phyloP scores from a whole-genome alignment of 2,888 invertebrate species.

The Eurytoma adleriae region DNA sequence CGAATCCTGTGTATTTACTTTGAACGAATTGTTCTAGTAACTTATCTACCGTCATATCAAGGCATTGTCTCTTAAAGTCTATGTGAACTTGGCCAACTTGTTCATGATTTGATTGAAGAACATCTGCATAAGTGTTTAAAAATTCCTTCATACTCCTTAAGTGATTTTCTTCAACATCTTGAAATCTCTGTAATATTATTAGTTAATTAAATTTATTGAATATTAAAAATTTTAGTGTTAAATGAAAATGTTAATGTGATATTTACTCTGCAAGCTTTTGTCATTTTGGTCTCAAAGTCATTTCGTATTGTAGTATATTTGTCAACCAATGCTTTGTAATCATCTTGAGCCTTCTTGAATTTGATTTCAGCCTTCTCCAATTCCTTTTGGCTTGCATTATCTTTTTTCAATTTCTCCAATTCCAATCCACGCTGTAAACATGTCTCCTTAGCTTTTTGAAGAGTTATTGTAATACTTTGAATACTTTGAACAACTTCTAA shows the following conservation, averaged over 20 bases:
- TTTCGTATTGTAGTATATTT: conserved; percentile 94
- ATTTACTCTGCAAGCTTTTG: conserved; percentile 87
- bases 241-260: conserved; percentile 25
- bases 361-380: conserved; percentile 95
- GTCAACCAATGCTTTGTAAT: conserved; percentile 93
- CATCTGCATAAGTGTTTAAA: conserved; percentile 90
- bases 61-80: conserved; percentile 94
- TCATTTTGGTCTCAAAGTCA: conserved; percentile 98
- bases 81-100: conserved; percentile 94
- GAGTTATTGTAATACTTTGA: conserved; percentile 90
- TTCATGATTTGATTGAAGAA: conserved; percentile 92
- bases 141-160: conserved; percentile 97
- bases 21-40: conserved; percentile 93
- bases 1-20: conserved; percentile 94
- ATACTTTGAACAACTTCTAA: conserved; percentile 91
- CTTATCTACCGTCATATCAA: conserved; percentile 94
- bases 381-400: conserved; percentile 93
- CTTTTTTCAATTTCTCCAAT: conserved; percentile 92
- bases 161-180: conserved; percentile 95
- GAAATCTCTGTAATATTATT: conserved; percentile 83
- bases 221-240: neutral
- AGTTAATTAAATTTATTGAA: conserved; percentile 23
- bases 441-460: conserved; percentile 94
- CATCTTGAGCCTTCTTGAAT: conserved; percentile 95
- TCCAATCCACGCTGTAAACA: conserved; percentile 92